Evolutionary conservation across 2,113 vertebrate species (phyloP).

Genomic region (Oncorhynchus masou): DNA sequence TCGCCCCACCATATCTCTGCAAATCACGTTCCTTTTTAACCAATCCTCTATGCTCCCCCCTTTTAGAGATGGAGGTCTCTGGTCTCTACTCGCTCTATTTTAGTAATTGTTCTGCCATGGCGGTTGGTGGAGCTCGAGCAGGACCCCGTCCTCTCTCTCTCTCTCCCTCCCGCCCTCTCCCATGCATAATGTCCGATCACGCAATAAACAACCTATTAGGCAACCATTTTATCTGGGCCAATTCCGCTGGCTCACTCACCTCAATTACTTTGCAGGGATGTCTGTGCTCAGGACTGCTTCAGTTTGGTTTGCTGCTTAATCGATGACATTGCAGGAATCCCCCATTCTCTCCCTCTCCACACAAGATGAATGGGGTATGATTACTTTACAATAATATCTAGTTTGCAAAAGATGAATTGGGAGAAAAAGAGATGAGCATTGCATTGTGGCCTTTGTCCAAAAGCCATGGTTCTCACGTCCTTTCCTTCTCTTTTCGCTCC

Average conservation of each 20-base stretch:
- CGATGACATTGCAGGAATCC: background rate
- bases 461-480: too few relatives aligned
- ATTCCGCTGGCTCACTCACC: conserved; percentile 70
- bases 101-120: background rate
- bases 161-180: conserved; percentile 40
- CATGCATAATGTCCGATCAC: conserved; percentile 69
- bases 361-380: too few relatives aligned
- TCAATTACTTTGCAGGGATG: conserved; percentile 73
- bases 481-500: too few relatives aligned
- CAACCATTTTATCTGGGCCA: conserved; percentile 80
- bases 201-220: conserved; percentile 78
- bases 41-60: background rate
- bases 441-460: too few relatives aligned
- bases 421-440: background rate
- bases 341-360: too few relatives aligned
- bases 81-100: conserved; percentile 17
- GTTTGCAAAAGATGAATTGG: too few relatives aligned
- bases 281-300: conserved; percentile 56
- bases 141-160: too few relatives aligned
- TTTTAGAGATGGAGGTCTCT: background rate
- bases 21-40: background rate
- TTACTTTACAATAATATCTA: too few relatives aligned
- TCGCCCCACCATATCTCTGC: too few relatives aligned
- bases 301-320: conserved; percentile 57
- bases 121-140: background rate